Evolutionary conservation across 2,113 vertebrate species (phyloP), one percentile per base, ranked within the genome.

Genomic region (Forbesichthys agassizii): DNA sequence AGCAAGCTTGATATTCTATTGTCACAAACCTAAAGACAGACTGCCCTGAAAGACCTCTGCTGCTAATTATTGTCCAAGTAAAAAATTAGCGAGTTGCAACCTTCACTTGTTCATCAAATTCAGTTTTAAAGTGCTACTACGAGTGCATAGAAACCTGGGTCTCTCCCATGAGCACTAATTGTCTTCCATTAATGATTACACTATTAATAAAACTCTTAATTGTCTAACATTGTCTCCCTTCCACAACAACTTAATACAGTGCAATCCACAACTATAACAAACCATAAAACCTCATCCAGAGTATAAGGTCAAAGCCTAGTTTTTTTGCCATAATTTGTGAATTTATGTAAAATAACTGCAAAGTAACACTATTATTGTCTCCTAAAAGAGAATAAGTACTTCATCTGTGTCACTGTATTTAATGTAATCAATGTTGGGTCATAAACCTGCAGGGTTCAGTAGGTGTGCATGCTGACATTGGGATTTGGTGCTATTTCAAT

Each of bases 161-260:
- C 52, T 67, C 20, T 79, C 66, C 66, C n/a, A 9, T 42, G 33
- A 16, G 58, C 68, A 36, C 54, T 75, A 76, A 84, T 53, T 71
- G 75, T 75, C 68, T 36, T 65, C 74, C 65, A 68, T 85, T 81
- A 82, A 83, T 84, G 73, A 86, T 76, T 74, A 74, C 62, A 68
- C 71, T 82, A 76, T 87, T 85, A 67, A 86, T 83, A 85, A 84
- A 78, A 16, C 36, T 66, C 66, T 58, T 82, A 84, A 88, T 76
- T 89, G 75, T 66, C 62, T 46, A 75, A 49, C 73, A 75, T 54
- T 78, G 66, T 73, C 48, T 62, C 62, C 3, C 55, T 66, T 69
- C 57, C 56, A 48, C 49, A 69, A 77, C 51, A 86, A 54, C 18
- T 79, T 73, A 84, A 86, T 71, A 78, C 18, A 73, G 48, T 16